Conservation (phyloP, 2,113 vertebrate genomes). For the Periophthalmodon schlosseri region DNA sequence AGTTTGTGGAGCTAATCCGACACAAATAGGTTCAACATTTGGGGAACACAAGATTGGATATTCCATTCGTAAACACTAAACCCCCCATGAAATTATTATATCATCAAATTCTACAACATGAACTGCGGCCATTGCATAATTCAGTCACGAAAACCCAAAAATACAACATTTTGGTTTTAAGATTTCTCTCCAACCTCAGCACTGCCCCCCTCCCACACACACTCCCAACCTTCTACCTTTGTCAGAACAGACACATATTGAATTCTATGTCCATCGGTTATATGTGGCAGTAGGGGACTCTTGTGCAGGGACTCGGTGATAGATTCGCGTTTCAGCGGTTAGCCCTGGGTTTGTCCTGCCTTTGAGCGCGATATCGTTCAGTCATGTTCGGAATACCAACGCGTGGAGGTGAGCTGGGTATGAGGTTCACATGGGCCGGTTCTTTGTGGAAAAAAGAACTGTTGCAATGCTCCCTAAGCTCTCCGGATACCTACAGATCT, state of each 20-base stretch:
- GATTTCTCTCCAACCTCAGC: not conserved
- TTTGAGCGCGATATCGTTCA: not conserved
- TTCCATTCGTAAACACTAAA: too few species aligned
- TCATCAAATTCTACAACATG: too few species aligned
- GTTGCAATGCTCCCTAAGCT: not conserved
- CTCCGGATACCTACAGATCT: constrained; percentile 2
- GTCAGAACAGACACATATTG: constrained; percentile 1
- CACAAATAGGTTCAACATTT: too few species aligned
- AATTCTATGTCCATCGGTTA: not conserved
- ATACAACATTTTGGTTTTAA: not conserved
- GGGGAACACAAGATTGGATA: too few species aligned
- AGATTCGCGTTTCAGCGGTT: not conserved
- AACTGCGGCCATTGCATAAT: not conserved
- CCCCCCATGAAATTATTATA: too few species aligned
- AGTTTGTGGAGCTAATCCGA: too few species aligned
- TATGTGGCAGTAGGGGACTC: not conserved
- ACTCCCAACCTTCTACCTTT: not conserved
- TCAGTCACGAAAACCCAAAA: not conserved
- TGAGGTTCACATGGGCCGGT: not conserved
- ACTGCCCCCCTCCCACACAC: not conserved
- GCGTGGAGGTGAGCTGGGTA: not conserved
- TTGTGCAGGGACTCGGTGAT: not conserved
- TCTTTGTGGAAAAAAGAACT: not conserved
- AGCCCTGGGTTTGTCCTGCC: constrained; percentile 5
- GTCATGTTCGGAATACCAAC: not conserved